These are phyloP conservation scores for Epizoanthus scotinus DNA, from an alignment of 92 coral and sea anemone species.

Conservation along the genomic window DNA sequence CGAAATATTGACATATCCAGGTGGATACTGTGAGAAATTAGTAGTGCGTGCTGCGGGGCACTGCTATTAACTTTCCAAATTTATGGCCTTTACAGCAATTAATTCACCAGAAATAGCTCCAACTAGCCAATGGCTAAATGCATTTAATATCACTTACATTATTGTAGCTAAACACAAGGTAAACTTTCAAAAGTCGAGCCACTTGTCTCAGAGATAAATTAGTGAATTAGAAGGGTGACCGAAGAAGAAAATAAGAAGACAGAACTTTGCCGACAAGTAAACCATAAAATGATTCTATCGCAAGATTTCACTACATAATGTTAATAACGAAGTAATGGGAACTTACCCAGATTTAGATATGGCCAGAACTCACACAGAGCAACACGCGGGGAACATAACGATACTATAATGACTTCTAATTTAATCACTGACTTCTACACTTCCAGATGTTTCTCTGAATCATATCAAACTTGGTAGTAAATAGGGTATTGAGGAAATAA, in stretches of 20 bases:
- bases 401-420: conserved; percentile 31
- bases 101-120: conserved; percentile 13
- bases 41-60: conserved; percentile 41
- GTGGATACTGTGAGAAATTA: conserved; percentile 16
- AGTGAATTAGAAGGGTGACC: conserved; percentile 27
- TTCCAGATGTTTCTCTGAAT: conserved; percentile 28
- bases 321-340: conserved; percentile 26
- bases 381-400: conserved; percentile 40
- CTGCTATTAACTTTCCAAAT: conserved; percentile 44
- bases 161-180: conserved; percentile 29
- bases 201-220: conserved; percentile 30
- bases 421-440: conserved; percentile 17
- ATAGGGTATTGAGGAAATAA: background rate
- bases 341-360: conserved; percentile 3
- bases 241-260: conserved; percentile 8
- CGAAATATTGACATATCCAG: conserved; percentile 4
- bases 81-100: conserved; percentile 36
- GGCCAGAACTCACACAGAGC: conserved; percentile 35
- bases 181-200: conserved; percentile 33
- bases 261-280: conserved; percentile 32
- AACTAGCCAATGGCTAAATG: conserved; percentile 39
- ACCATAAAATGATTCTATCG: conserved; percentile 25
- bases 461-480: conserved; percentile 13
- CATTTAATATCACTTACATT: conserved; percentile 27
- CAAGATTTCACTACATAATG: conserved; percentile 17